Base-by-base conservation (phyloP, 2,113 vertebrate species). In the Rhombomys opimus region DNA sequence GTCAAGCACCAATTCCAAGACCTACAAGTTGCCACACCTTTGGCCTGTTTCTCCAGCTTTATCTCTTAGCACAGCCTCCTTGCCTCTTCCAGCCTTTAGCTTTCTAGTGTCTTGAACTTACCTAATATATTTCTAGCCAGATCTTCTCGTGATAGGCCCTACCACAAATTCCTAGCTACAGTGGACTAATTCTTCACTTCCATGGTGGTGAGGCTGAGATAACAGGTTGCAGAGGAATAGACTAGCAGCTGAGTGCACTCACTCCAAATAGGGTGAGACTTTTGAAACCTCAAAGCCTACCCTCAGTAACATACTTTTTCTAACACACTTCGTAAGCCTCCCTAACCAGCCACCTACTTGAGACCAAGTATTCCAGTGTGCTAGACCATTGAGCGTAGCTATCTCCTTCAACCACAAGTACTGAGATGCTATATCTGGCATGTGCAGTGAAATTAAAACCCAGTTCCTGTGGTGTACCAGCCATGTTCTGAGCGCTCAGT, bases 391-490 rank as follows among this genome's bases (percentile, higher is more conserved):
- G 54, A 54, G 22, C 1, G 14, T 61, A 38, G 80, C 13, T 10
- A 25, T 59, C 35, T 25, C 54, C 80, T 82, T 82, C 57, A 61
- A 8, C 20, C 15, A 2, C 57, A 59, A 46, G 68, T 41, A 14
- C 30, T n/a, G 38, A 91, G 38, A 76, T 82, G 35, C 59, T 30
- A 27, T 61, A 52, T 61, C 10, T 90, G 84, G 1, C 52, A 85
- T 86, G 75, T 85, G 87, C 61, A 93, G 87, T 30, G 27, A 38
- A 89, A n/a, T 91, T 61, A 54, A 89, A 22, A 46, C 61, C 94
- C 13, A 65, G 41, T 80, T 87, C 32, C 75, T 84, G 1, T 57
- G 22, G 78, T 90, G 2, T 1, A 46, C 54, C 80, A 82, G 61
- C 70, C 35, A 52, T 11, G 68, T 70, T 88, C 67, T n/a, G 90